A percentile compares a stretch with the other conserved stretches of the same genome.
Evolutionary conservation across 1,140 invertebrate genomes (phyloP).

Genomic region (Apis florea): DNA sequence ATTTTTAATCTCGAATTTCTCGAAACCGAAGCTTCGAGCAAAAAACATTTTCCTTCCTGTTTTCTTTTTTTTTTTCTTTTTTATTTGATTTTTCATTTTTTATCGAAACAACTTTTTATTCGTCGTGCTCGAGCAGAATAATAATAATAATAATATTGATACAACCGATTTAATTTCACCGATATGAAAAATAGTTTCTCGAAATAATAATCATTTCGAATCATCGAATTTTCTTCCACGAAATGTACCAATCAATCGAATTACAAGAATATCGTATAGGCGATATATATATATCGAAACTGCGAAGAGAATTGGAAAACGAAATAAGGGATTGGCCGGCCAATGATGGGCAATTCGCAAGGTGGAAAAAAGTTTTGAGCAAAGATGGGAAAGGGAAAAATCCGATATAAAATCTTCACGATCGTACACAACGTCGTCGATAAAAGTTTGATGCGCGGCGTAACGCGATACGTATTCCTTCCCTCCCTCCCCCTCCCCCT

Average conservation of each 20-base stretch:
- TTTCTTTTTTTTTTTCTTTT: background rate
- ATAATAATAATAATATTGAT: no score
- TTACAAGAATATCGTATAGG: no score
- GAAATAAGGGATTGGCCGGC: no score
- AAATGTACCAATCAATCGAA: no score
- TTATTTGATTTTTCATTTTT: background rate
- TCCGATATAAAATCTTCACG: constrained; percentile 1
- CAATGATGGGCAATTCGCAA: background rate
- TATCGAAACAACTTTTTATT: background rate
- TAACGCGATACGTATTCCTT: background rate
- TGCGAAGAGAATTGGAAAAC: no score
- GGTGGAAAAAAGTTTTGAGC: background rate
- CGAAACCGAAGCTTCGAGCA: background rate
- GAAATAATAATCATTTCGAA: no score
- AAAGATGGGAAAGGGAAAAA: background rate
- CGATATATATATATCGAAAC: no score
- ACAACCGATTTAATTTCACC: no score
- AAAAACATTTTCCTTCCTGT: background rate
- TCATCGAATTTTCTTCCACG: no score
- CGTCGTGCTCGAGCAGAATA: no score
- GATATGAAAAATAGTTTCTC: no score
- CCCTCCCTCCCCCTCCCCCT: background rate
- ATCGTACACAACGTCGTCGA: background rate
- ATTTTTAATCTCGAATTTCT: background rate
- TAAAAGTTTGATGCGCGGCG: constrained; percentile 11